Evolutionary conservation across 2,888 invertebrate species (phyloP).

Genomic region (Cryptus armator): DNA sequence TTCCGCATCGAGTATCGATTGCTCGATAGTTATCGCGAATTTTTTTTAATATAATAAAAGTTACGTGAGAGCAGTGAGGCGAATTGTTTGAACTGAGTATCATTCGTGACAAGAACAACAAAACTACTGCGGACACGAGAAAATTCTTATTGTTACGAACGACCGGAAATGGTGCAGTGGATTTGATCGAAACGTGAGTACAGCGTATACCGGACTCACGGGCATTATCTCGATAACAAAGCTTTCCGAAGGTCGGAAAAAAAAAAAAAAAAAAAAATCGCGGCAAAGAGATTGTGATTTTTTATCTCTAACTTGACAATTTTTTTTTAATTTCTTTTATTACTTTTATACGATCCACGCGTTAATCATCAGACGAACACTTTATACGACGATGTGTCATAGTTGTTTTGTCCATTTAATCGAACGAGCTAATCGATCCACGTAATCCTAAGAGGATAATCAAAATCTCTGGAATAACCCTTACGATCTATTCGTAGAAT

Average conservation of each 20-base stretch:
- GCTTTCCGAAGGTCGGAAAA: background rate
- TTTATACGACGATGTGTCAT: conserved; percentile 4
- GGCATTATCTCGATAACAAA: conserved; percentile 3
- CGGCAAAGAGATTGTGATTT: background rate
- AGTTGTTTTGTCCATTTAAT: background rate
- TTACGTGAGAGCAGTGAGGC: conserved; percentile 25
- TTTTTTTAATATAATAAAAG: background rate
- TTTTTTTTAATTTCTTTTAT: background rate
- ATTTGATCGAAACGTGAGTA: conserved; percentile 64
- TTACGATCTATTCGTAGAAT: background rate
- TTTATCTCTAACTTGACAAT: background rate
- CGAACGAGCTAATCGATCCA: background rate
- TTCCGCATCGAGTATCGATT: no score
- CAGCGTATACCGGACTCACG: background rate
- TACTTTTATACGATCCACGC: no score
- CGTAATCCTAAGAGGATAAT: background rate
- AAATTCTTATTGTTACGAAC: conserved; percentile 24
- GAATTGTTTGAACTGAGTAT: conserved; percentile 19
- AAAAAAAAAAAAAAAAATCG: background rate
- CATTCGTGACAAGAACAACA: conserved; percentile 19
- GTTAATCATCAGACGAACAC: background rate
- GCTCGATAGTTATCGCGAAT: background rate
- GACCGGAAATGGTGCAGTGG: conserved; percentile 55
- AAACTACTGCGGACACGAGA: background rate
- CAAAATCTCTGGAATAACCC: background rate